Percentiles rank a stretch among this genome's conserved stretches.
phyloP scores from a whole-genome alignment of 2,797 vertebrate species.

The Paguma larvata region DNA sequence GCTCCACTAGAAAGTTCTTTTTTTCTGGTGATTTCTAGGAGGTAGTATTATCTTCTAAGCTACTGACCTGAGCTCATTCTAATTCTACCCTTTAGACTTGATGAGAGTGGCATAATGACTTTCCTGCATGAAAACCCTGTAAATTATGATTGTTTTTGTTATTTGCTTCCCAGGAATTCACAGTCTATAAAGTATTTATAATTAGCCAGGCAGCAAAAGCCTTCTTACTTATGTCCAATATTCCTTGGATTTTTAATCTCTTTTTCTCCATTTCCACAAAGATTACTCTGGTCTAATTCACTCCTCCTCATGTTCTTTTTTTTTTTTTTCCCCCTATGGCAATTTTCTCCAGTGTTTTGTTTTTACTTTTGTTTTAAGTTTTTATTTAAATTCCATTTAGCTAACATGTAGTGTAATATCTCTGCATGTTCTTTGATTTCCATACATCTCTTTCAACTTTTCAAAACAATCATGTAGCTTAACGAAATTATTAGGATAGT shows the following conservation, averaged over 20 bases:
- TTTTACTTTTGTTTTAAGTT: too few species aligned
- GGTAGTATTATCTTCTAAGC: background rate
- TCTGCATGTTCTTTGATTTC: background rate
- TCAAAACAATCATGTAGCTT: constrained; percentile 1
- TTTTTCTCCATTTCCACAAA: background rate
- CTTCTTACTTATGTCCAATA: background rate
- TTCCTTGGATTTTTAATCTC: background rate
- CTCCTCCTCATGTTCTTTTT: background rate
- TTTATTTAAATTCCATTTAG: too few species aligned
- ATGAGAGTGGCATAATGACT: background rate
- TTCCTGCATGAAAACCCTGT: background rate
- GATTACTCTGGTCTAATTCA: background rate
- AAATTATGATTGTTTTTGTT: background rate
- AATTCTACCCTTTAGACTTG: background rate
- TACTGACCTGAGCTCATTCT: background rate
- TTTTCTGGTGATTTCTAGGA: background rate
- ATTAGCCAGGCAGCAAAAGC: background rate
- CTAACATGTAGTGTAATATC: too few species aligned
- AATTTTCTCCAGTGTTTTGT: too few species aligned
- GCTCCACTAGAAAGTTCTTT: background rate
- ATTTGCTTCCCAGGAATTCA: background rate
- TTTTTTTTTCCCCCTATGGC: accelerated
- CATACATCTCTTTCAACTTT: background rate
- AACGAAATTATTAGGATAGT: background rate
- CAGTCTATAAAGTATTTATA: background rate